A percentile compares a stretch with the other conserved stretches of the same genome.
Evolutionary conservation across 37 sponge, comb jelly and placozoan genomes (phyloP).

Genomic region (Mnemiopsis leidyi): DNA sequence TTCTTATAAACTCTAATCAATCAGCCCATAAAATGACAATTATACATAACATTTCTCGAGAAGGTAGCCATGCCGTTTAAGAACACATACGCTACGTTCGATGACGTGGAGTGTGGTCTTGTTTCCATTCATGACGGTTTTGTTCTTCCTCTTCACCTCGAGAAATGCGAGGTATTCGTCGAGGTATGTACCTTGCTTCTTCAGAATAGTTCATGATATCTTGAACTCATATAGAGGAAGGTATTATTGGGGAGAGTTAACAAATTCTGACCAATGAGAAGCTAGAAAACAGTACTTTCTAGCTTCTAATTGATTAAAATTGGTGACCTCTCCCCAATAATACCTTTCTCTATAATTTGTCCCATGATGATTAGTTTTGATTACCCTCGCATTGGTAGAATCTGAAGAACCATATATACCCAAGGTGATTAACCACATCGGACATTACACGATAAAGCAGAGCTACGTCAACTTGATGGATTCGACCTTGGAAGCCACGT

Average conservation of each 20-base stretch:
- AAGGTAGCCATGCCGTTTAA: constrained; percentile 47
- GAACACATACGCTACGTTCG: constrained; percentile 52
- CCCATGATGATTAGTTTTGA: too few relatives aligned
- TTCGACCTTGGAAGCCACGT: constrained; percentile 15
- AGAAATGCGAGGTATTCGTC: constrained; percentile 33
- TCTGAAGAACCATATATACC: too few relatives aligned
- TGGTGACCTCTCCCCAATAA: too few relatives aligned
- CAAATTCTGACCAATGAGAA: too few relatives aligned
- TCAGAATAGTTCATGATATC: too few relatives aligned
- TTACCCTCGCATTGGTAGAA: too few relatives aligned
- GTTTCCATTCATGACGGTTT: constrained; percentile 32
- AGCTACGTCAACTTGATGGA: constrained; percentile 46
- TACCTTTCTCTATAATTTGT: too few relatives aligned
- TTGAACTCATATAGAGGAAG: too few relatives aligned
- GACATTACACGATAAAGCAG: constrained; percentile 37
- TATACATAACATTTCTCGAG: too few relatives aligned
- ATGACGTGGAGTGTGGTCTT: constrained; percentile 48
- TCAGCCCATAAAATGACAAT: neutral
- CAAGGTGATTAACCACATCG: constrained; percentile 42
- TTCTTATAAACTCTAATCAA: neutral
- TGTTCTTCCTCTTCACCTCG: constrained; percentile 61
- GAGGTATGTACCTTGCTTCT: constrained; percentile 47
- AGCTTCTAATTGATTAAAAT: too few relatives aligned
- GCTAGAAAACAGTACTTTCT: too few relatives aligned
- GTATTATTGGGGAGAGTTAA: too few relatives aligned